phyloP scores from a whole-genome alignment of 1,140 invertebrate genomes.

The Goniozus legneri region DNA sequence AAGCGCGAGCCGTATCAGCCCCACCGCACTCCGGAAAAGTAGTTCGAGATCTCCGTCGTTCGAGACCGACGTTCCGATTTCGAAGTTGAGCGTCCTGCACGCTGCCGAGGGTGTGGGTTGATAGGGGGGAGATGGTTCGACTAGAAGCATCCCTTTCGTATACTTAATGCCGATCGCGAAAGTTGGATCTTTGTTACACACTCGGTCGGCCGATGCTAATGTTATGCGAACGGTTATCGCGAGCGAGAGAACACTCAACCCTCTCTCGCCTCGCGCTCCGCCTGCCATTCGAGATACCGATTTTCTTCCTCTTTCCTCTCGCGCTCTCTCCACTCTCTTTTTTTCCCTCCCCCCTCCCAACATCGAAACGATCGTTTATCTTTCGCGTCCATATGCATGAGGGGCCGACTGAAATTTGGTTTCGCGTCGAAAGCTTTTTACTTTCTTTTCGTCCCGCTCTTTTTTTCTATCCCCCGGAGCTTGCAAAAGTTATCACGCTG shows the following conservation, averaged over 20 bases:
- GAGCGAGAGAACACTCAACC: conserved; percentile 4
- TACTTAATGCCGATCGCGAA: conserved; percentile 4
- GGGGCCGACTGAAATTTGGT: too few relatives aligned
- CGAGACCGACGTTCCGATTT: neutral
- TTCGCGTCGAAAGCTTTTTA: too few relatives aligned
- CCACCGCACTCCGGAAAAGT: conserved; percentile 3
- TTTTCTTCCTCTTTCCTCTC: neutral
- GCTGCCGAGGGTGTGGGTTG: too few relatives aligned
- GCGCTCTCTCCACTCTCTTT: neutral
- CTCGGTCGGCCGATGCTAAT: too few relatives aligned
- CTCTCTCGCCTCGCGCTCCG: neutral
- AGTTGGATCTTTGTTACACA: conserved; percentile 1
- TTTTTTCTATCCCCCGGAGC: too few relatives aligned
- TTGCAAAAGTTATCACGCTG: too few relatives aligned
- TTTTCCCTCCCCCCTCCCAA: neutral
- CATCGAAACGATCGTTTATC: too few relatives aligned
- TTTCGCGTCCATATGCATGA: too few relatives aligned
- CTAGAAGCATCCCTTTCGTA: neutral
- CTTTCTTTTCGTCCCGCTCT: too few relatives aligned
- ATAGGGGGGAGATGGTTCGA: too few relatives aligned
- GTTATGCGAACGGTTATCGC: too few relatives aligned
- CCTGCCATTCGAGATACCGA: conserved; percentile 8
- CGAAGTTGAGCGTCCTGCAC: neutral
- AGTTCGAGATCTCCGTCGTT: neutral
- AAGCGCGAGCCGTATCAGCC: too few relatives aligned